Evolutionary conservation across 1,140 invertebrate genomes (phyloP).

Genomic region (Neodiprion virginianus): DNA sequence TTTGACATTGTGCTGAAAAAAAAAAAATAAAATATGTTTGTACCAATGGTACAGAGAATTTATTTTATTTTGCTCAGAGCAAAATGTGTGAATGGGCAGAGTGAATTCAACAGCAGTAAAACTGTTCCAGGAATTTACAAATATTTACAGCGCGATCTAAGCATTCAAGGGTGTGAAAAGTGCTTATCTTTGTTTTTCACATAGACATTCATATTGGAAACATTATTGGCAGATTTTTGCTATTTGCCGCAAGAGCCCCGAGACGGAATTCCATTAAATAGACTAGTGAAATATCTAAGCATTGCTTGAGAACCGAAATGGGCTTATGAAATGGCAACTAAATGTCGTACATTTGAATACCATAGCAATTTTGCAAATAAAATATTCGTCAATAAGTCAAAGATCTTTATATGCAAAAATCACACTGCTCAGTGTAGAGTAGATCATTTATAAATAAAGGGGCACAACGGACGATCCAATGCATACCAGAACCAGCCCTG

Average conservation of each 20-base stretch:
- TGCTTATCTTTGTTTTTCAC: too few relatives aligned
- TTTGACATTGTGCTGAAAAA: background rate
- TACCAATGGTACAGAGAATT: background rate
- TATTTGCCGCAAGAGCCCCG: too few relatives aligned
- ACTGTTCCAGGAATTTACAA: too few relatives aligned
- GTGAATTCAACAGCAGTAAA: background rate
- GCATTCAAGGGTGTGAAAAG: too few relatives aligned
- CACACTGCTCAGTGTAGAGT: conserved; percentile 21
- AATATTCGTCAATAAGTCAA: conserved; percentile 8
- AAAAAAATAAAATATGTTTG: background rate
- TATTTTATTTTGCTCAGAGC: background rate
- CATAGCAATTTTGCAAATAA: background rate
- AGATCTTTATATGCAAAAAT: conserved; percentile 14
- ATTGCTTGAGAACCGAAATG: background rate
- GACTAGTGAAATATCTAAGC: too few relatives aligned
- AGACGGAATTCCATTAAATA: too few relatives aligned
- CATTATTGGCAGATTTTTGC: too few relatives aligned
- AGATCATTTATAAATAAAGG: conserved; percentile 27
- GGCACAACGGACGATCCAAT: conserved; percentile 36
- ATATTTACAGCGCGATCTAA: too few relatives aligned
- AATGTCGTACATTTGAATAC: conserved; percentile 2
- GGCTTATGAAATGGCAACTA: background rate
- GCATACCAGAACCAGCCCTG: conserved; percentile 50
- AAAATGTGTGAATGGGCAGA: conserved; percentile 2
- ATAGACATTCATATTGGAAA: too few relatives aligned